Conservation (phyloP, 2,113 vertebrate species). For the Pseudorectes ferrugineus region DNA sequence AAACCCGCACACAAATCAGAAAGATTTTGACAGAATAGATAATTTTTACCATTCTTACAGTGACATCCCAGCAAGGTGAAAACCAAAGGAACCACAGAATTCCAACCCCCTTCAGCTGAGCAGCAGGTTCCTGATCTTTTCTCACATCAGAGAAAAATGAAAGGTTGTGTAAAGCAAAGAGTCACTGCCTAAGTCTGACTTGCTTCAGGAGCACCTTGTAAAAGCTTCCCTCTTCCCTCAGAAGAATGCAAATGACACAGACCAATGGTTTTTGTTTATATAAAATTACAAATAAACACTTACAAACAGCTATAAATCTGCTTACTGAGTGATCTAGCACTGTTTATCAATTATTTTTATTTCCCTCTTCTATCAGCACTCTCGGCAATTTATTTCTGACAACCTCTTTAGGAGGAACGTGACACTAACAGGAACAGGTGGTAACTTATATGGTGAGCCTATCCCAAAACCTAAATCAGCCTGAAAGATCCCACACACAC, state of each 20-base stretch:
- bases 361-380: neutral
- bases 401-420: neutral
- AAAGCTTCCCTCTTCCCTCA: neutral
- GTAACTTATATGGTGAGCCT: accelerated
- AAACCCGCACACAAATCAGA: neutral
- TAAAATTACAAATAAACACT: neutral
- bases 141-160: neutral
- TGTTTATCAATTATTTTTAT: neutral
- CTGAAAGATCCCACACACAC: neutral
- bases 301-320: neutral
- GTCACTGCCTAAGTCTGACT: neutral
- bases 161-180: neutral
- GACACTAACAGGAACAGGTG: neutral
- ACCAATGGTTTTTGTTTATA: neutral
- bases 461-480: neutral
- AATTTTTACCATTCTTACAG: neutral
- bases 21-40: neutral
- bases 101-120: neutral
- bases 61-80: neutral
- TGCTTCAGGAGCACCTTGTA: neutral
- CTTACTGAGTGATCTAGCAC: neutral
- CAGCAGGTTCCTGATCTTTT: neutral
- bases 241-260: neutral
- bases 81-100: neutral
- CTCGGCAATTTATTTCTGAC: neutral